Evolutionary conservation across 2,797 vertebrate species (phyloP), one percentile per base, ranked within the genome.

Genomic region (Pelobates cultripes): DNA sequence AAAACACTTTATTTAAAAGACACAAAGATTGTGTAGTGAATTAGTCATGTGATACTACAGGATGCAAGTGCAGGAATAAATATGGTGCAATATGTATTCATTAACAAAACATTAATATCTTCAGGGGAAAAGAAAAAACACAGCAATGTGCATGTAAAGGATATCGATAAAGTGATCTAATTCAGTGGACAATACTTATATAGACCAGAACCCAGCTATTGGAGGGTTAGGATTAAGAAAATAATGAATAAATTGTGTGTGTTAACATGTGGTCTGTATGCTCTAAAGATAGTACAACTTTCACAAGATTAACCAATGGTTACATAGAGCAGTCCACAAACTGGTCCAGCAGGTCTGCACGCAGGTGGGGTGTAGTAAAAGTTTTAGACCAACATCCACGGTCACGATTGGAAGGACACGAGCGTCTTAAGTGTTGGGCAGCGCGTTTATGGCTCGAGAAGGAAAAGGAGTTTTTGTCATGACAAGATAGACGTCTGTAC

Each of bases 311-410:
- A 60, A 13, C 57, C 9, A 10, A n/a, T 40, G 61, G 61, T 60
- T 70, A 85, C 42, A 66, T 51, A 68, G 63, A 83, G 15, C 67
- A 66, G 51, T 85, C 75, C 15, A 80, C 15, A n/a, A 85, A 85
- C 1, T 5, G 76, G 7, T 72, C 74, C n/a, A 85, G 73, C 14
- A 83, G 45, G 28, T 87, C 63, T 2, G 9, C 70, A 43, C 15
- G 75, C 3, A 53, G 28, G 15, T 69, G 67, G 13, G 61, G 63
- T 8, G 66, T 8, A 0, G 15, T 41, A 17, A n/a, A 43, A 3
- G 0, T 4, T 53, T 43, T 79, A 3, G 42, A 8, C 73, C 43
- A 75, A 51, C 57, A 51, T 13, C 67, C 42, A 10, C 41, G 7
- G 3, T 85, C 78, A 17, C 41, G 75, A 51, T 41, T 17, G 2